Conservation (phyloP, 35 echinoderm and acorn worm species). For the Anneissia japonica region DNA sequence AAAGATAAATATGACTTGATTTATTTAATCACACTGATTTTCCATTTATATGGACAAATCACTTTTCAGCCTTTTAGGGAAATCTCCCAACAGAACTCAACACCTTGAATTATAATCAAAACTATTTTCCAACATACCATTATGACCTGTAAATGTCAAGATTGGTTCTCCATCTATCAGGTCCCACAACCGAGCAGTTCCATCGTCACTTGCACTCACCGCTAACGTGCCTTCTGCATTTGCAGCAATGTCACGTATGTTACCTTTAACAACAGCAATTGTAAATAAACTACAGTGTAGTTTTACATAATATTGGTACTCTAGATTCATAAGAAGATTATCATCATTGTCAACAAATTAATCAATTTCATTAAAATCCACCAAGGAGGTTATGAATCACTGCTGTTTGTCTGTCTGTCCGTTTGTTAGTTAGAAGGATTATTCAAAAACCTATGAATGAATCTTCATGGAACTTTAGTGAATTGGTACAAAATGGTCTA, state of each 20-base stretch:
- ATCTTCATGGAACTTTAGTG: too few relatives aligned
- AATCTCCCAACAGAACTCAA: not conserved
- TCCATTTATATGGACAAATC: not conserved
- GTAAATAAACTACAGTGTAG: not conserved
- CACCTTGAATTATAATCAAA: not conserved
- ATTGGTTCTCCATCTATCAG: constrained; percentile 59
- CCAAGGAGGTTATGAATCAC: not conserved
- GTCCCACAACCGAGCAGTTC: constrained; percentile 75
- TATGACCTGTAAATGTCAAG: constrained; percentile 23
- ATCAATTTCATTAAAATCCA: not conserved
- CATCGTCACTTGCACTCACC: constrained; percentile 67
- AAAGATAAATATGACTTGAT: too few relatives aligned
- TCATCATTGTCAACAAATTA: not conserved
- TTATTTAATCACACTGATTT: not conserved
- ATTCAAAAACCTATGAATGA: not conserved
- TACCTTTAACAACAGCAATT: too few relatives aligned
- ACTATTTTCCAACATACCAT: constrained; percentile 29
- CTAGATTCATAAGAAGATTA: not conserved
- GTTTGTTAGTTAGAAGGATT: not conserved
- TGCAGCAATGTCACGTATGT: constrained; percentile 49
- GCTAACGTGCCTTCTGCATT: constrained; percentile 46
- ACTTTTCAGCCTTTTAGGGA: not conserved
- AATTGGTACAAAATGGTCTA: too few relatives aligned
- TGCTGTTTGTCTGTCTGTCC: not conserved
- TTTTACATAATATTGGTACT: not conserved